Base-by-base conservation (phyloP, 2,113 vertebrate genomes). In the Chaetura pelagica region DNA sequence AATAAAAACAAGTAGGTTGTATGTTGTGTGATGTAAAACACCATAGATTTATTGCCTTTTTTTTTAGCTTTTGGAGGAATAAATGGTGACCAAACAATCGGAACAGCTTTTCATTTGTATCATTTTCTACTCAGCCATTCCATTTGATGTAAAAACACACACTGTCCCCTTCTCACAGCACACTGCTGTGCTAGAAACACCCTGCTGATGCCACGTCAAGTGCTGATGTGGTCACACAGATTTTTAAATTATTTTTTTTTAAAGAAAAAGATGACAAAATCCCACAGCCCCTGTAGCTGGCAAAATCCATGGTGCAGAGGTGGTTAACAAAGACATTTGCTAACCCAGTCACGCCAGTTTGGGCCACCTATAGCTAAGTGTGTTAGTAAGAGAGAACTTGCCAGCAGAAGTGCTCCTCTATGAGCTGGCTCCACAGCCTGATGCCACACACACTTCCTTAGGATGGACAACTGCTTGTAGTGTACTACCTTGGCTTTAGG, bases 381-480 rank as follows among this genome's bases (percentile, higher is more conserved):
- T 35, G 20, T 40, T 46, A 73, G 27, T 3, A 75, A n/a, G 52
- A 54, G 21, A 69, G 26, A 85, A 15, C 6, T n/a, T 38, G n/a
- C 69, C 62, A 71, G 24, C 19, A 84, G 42, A 87, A 51, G 20
- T 27, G 16, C 51, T 71, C 18, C 57, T 46, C 51, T 42, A 4
- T 21, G 40, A 68, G 72, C 23, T 52, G 35, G 32, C 59, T 81
- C 21, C 35, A 30, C 4, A 1, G 34, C 22, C 30, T 10, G 20
- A 40, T 59, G 51, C 23, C 35, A 42, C 79, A 69, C 0, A 0
- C 6, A 0, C 52, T 42, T 79, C 38, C 38, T 71, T 35, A 51
- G 51, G 27, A 69, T 1, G 66, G 18, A 38, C 12, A 35, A 29
- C 57, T 35, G 35, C 64, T n/a, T 8, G 0, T 4, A 66, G 63